Evolutionary conservation across 92 coral and sea anemone species (phyloP).

Genomic region (Phymanthus crucifer): DNA sequence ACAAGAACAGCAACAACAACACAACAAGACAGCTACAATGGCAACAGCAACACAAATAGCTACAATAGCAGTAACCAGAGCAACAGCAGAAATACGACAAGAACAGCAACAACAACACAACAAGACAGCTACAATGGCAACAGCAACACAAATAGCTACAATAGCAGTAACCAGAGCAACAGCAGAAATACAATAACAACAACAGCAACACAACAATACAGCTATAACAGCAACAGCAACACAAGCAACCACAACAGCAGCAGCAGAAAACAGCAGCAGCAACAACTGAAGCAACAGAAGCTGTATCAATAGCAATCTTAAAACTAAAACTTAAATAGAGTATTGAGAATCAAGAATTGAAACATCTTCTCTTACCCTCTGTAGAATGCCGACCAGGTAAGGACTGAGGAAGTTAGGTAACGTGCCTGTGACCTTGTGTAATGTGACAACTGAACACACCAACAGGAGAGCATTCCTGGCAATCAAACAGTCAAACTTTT

Average conservation of each 20-base stretch:
- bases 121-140: background rate
- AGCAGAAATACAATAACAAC: background rate
- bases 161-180: background rate
- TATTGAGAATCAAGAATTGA: background rate
- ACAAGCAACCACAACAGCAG: background rate
- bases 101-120: no score
- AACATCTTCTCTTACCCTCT: constrained; percentile 54
- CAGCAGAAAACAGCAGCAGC: background rate
- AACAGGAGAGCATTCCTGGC: constrained; percentile 62
- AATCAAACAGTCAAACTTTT: background rate
- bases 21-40: no score
- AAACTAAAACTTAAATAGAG: background rate
- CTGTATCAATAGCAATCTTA: background rate
- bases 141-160: background rate
- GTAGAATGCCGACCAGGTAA: constrained; percentile 64
- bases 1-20: no score
- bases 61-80: no score
- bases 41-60: no score
- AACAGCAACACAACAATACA: background rate
- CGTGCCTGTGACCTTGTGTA: constrained; percentile 69
- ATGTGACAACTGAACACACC: constrained; percentile 73
- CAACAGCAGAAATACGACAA: background rate
- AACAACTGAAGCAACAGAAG: background rate
- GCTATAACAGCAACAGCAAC: background rate
- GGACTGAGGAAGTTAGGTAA: constrained; percentile 93